A percentile compares a stretch with the other conserved stretches of the same genome.
Evolutionary conservation across 1,140 invertebrate species (phyloP).

Genomic region (Lepidurus packardi): DNA sequence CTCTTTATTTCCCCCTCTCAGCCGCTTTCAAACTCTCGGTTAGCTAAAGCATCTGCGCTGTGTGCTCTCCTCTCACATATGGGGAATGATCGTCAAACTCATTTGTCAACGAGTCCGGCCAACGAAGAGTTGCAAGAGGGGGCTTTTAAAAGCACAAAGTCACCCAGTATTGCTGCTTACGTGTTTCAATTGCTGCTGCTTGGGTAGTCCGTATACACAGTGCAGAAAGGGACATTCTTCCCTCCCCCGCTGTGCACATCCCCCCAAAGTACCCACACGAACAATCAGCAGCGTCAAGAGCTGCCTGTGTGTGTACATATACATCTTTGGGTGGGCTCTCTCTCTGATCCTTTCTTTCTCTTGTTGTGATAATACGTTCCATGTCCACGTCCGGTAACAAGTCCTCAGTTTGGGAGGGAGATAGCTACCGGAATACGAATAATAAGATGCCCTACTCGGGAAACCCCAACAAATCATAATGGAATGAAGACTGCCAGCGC

Average conservation of each 20-base stretch:
- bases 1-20: neutral
- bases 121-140: neutral
- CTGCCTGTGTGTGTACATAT: neutral
- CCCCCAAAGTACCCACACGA: slow-evolving; percentile 17
- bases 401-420: neutral
- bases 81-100: neutral
- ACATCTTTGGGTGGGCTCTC: slow-evolving; percentile 13
- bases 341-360: neutral
- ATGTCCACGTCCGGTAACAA: slow-evolving; percentile 16
- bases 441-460: neutral
- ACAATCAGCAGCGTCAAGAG: neutral
- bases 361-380: slow-evolving; percentile 15
- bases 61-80: neutral
- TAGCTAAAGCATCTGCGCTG: neutral
- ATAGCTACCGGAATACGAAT: slow-evolving; percentile 9
- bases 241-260: slow-evolving; percentile 17
- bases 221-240: neutral
- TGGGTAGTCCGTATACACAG: neutral
- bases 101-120: neutral
- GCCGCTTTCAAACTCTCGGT: neutral
- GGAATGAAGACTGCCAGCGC: neutral
- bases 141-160: neutral
- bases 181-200: slow-evolving; percentile 9
- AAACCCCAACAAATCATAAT: slow-evolving; percentile 6
- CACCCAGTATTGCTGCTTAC: slow-evolving; percentile 14